A percentile compares a stretch with the other conserved stretches of the same genome.
These are phyloP conservation scores for Trichogramma pretiosum DNA, from an alignment of 1,140 invertebrate genomes.

Conservation along the genomic window DNA sequence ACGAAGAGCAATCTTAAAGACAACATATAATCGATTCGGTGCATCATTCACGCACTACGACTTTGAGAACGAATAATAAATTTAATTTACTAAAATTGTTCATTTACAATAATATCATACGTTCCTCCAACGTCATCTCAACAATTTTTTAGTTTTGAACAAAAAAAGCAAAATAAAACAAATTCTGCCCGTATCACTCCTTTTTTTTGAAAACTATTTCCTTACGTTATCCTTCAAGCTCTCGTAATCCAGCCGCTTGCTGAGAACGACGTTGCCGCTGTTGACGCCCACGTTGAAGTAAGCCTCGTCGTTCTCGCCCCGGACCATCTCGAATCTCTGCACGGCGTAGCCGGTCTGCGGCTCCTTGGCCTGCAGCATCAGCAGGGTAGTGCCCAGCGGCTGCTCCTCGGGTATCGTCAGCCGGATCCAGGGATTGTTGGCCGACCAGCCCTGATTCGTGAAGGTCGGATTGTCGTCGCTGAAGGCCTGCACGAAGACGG, in stretches of 20 bases:
- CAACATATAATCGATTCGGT: too few relatives aligned
- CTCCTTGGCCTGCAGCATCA: conserved; percentile 67
- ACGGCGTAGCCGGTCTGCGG: conserved; percentile 57
- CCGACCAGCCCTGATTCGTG: conserved; percentile 58
- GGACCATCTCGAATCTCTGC: conserved; percentile 51
- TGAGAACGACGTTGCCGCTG: conserved; percentile 63
- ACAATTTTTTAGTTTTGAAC: too few relatives aligned
- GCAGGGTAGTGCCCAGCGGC: conserved; percentile 63
- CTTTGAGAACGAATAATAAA: too few relatives aligned
- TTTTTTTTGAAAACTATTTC: too few relatives aligned
- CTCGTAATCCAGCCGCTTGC: conserved; percentile 68
- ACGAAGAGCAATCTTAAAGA: too few relatives aligned
- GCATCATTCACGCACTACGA: too few relatives aligned
- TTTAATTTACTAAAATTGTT: background rate
- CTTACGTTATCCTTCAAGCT: conserved; percentile 54
- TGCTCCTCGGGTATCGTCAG: conserved; percentile 68
- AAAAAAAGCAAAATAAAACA: too few relatives aligned
- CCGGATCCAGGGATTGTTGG: conserved; percentile 56
- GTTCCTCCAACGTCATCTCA: too few relatives aligned
- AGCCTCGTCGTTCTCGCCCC: conserved; percentile 36
- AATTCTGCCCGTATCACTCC: too few relatives aligned
- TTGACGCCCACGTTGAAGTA: conserved; percentile 54
- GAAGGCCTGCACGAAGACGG: conserved; percentile 71
- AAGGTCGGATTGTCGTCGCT: conserved; percentile 73
- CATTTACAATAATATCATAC: background rate